Base-by-base conservation (phyloP, 2,797 vertebrate species). In the Capromys pilorides region DNA sequence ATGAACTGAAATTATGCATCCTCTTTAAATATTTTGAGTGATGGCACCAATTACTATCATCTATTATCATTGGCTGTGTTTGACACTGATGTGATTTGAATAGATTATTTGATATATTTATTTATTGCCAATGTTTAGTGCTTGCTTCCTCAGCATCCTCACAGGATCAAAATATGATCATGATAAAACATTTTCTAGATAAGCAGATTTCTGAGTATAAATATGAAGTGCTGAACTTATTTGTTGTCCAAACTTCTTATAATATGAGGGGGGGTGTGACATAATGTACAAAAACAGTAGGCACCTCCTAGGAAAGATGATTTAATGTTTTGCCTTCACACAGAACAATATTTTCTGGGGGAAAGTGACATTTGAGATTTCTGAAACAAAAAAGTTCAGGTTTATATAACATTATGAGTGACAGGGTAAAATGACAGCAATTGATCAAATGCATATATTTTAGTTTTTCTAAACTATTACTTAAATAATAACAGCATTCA, bases 21-120 rank as follows among this genome's bases (percentile, higher is more conserved):
- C 10, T 86, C 41, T 91, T 93, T 36, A 89, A 39, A 54, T 86
- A 62, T 57, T 85, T n/a, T 49, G 21, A 95, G 45, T 78, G 18
- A 61, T 21, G 26, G 14, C 0, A 57, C 11, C 21, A 77, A 31
- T 21, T 81, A 19, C 57, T 89, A 16, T 94, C 59, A 28, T 33
- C 31, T 33, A 57, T 31, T 22, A 22, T n/a, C 18, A 13, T 31
- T 88, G 16, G 51, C 67, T 86, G 22, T 39, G 13, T 71, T 89
- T 26, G 61, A 36, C 36, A 39, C 31, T 64, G 59, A 81, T 49
- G 21, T 64, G 62, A 80, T 86, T 67, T 81, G 57, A 90, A 64
- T 88, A 28, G 41, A 80, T 36, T 80, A 11, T 64, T 13, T 64
- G 2, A 7, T 88, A 8, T 67, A 73, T 67, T 62, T 85, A 71